Evolutionary conservation across 2,797 vertebrate species (phyloP), one percentile per base, ranked within the genome.

Genomic region (Poeciliopsis turneri): DNA sequence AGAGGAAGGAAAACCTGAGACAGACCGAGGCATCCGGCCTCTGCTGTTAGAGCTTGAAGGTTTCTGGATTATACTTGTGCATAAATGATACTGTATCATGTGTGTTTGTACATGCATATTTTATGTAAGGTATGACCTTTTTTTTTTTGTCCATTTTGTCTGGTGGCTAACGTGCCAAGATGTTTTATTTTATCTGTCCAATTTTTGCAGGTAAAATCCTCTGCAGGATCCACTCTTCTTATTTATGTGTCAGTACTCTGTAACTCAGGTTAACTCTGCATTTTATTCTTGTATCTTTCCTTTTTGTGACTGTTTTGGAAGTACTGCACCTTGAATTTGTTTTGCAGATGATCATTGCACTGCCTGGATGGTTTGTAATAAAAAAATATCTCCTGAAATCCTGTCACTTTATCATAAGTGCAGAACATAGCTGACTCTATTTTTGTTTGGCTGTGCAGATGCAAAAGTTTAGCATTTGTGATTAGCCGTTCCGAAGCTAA

Each of bases 191-290:
- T 82, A 33, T 41, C 51, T 83, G 64, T 77, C 61, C 88, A 76
- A 33, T 78, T 66, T 84, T 33, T 81, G 55, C 8, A 84, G 81
- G 47, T 80, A 9, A 72, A 30, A 64, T n/a, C 51, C 43, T 36
- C 30, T 45, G 33, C 78, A 85, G 71, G 73, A 45, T 76, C 53
- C 75, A 81, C 30, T 72, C 53, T 30, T 70, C 57, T 78, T 45
- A 76, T 30, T 46, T 82, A 15, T 87, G 66, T 70, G 73, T 85
- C 79, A 84, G 30, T 85, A 72, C 75, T 82, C 72, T 85, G 81
- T 70, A 81, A 78, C 93, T 94, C 94, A 94, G 93, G 94, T 90
- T 92, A 64, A 87, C 85, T 78, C 85, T 90, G 71, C 86, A 81
- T 89, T 78, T 79, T 87, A 61, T 81, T 28, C 86, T 80, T 87